A percentile compares a stretch with the other conserved stretches of the same genome.
Evolutionary conservation across 2,797 vertebrate genomes (phyloP).

Genomic region (Enteromius viviparus): DNA sequence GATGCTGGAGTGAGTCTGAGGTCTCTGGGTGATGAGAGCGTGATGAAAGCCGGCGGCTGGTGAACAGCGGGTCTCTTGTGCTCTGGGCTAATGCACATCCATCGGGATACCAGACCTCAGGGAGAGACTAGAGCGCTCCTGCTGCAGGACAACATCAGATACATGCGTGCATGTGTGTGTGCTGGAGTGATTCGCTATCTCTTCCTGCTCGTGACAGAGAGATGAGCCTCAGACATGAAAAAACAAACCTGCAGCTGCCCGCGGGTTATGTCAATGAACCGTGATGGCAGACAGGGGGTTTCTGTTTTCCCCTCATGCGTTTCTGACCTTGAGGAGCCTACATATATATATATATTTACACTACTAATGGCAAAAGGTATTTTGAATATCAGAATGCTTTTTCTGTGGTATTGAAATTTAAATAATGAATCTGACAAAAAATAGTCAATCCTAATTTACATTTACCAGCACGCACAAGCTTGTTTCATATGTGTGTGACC

Average conservation of each 20-base stretch:
- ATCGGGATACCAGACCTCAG: slow-evolving; percentile 28
- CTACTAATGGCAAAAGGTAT: background rate
- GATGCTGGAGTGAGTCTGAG: slow-evolving; percentile 63
- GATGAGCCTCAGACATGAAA: slow-evolving; percentile 12
- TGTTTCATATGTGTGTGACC: background rate
- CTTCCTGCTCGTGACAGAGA: background rate
- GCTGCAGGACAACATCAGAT: slow-evolving; percentile 49
- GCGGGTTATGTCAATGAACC: slow-evolving; percentile 2
- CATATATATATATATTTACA: background rate
- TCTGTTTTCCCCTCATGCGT: background rate
- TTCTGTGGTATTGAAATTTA: background rate
- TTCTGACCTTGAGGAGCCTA: background rate
- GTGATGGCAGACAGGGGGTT: background rate
- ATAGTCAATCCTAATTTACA: background rate
- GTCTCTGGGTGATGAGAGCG: slow-evolving; percentile 65
- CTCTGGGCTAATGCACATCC: slow-evolving; percentile 47
- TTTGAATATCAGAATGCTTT: background rate
- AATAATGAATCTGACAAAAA: background rate
- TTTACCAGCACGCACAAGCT: background rate
- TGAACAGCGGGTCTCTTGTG: slow-evolving; percentile 37
- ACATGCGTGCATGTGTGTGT: background rate
- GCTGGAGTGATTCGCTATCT: slow-evolving; percentile 1
- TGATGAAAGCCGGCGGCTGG: slow-evolving; percentile 69
- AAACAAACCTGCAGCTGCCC: slow-evolving; percentile 14
- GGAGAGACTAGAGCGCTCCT: slow-evolving; percentile 52